A percentile compares a stretch with the other conserved stretches of the same genome.
Evolutionary conservation across 2,888 invertebrate genomes (phyloP).

Genomic region (Mechanitis mazaeus): DNA sequence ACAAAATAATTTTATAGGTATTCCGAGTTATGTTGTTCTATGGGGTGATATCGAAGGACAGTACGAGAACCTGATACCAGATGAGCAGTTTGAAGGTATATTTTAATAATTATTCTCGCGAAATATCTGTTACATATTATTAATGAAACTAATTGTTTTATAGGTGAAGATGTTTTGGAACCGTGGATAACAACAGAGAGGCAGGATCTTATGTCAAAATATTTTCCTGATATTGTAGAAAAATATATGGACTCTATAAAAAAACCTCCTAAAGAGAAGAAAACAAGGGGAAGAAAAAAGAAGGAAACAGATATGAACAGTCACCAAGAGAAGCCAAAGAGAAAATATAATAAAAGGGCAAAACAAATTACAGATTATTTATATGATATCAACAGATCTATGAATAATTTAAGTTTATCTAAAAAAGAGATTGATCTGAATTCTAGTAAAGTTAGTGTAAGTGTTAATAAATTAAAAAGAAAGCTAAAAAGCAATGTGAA

Average conservation of each 20-base stretch:
- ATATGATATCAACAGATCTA: constrained; percentile 42
- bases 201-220: constrained; percentile 76
- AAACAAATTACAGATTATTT: constrained; percentile 40
- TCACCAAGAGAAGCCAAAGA: constrained; percentile 50
- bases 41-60: constrained; percentile 79
- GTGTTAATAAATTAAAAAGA: constrained; percentile 59
- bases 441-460: constrained; percentile 54
- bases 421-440: constrained; percentile 37
- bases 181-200: constrained; percentile 84
- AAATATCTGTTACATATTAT: neutral
- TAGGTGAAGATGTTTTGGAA: constrained; percentile 65
- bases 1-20: constrained; percentile 54
- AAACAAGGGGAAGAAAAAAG: constrained; percentile 45
- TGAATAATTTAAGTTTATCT: constrained; percentile 41
- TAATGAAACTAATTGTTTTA: constrained; percentile 33
- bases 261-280: constrained; percentile 70
- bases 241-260: constrained; percentile 74
- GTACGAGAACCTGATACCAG: constrained; percentile 78
- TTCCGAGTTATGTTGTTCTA: constrained; percentile 83
- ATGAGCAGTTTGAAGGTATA: constrained; percentile 73
- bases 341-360: constrained; percentile 58
- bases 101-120: neutral
- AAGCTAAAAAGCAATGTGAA: constrained; percentile 50
- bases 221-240: constrained; percentile 80
- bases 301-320: constrained; percentile 37